Conservation (phyloP, 2,888 invertebrate genomes). For the Campoplex nolae region DNA sequence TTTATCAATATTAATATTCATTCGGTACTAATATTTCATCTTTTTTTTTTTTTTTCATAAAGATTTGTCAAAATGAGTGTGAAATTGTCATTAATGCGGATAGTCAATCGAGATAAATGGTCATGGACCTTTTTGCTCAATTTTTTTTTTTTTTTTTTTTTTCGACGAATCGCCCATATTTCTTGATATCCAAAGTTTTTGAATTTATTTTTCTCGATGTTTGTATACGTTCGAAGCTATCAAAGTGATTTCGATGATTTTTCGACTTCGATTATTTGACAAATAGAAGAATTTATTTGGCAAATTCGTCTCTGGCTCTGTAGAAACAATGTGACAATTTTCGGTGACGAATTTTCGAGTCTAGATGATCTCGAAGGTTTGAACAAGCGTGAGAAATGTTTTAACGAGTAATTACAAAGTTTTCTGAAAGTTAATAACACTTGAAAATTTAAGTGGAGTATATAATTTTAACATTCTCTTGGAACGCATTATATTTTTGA, state of each 20-base stretch:
- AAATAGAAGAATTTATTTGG: background rate
- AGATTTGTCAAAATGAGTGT: too few relatives aligned
- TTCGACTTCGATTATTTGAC: background rate
- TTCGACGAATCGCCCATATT: too few relatives aligned
- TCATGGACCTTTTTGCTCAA: too few relatives aligned
- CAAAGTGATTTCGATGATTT: background rate
- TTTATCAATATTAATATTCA: background rate
- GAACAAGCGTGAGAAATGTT: background rate
- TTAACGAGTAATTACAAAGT: background rate
- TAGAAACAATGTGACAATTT: background rate
- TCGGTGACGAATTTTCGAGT: background rate
- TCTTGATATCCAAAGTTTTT: too few relatives aligned
- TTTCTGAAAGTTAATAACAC: background rate
- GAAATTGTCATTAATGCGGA: too few relatives aligned
- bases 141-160: too few relatives aligned
- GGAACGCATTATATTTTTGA: background rate
- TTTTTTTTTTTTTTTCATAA: too few relatives aligned
- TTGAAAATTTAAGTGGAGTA: background rate
- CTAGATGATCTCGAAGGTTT: background rate
- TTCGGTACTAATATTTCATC: too few relatives aligned
- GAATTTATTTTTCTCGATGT: background rate
- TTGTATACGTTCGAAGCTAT: too few relatives aligned
- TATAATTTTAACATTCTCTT: conserved; percentile 3
- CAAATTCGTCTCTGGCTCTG: background rate
- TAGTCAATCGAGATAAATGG: too few relatives aligned